Conservation (phyloP, 2,888 invertebrate species). For the Drosophila basisetae region DNA sequence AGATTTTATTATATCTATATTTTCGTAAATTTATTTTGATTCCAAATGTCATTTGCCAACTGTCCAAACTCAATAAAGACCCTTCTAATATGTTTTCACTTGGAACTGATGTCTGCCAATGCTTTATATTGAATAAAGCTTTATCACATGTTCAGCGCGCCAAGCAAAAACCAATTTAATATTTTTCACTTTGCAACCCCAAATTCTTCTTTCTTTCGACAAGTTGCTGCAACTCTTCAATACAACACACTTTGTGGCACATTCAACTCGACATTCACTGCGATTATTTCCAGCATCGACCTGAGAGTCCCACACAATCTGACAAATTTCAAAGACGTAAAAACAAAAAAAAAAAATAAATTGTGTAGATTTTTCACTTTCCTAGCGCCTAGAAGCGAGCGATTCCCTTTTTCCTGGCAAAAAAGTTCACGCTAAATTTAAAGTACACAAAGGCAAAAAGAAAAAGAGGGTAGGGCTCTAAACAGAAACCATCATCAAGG, state of each 20-base stretch:
- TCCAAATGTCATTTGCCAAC: neutral
- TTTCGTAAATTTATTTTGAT: neutral
- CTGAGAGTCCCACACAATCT: slow-evolving; percentile 30
- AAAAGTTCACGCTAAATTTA: slow-evolving; percentile 65
- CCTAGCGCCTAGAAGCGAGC: slow-evolving; percentile 29
- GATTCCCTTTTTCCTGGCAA: slow-evolving; percentile 29
- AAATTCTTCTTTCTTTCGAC: slow-evolving; percentile 1
- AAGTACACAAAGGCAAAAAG: slow-evolving; percentile 46
- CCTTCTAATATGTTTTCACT: neutral
- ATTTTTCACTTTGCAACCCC: neutral
- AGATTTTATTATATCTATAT: neutral
- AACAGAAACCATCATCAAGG: slow-evolving; percentile 23
- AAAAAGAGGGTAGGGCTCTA: neutral
- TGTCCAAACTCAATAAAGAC: neutral
- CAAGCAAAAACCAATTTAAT: slow-evolving; percentile 34
- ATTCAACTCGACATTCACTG: slow-evolving; percentile 45
- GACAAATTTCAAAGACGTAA: slow-evolving; percentile 41
- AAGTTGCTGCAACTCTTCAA: slow-evolving; percentile 11
- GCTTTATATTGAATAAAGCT: slow-evolving; percentile 6
- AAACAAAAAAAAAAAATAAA: slow-evolving; percentile 16
- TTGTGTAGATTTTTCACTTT: slow-evolving; percentile 69
- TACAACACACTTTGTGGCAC: slow-evolving; percentile 48
- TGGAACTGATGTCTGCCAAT: slow-evolving; percentile 10
- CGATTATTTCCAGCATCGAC: slow-evolving; percentile 51
- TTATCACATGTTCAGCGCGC: slow-evolving; percentile 12